Base-by-base conservation (phyloP, 2,888 invertebrate species). In the Coelinius sp. region DNA sequence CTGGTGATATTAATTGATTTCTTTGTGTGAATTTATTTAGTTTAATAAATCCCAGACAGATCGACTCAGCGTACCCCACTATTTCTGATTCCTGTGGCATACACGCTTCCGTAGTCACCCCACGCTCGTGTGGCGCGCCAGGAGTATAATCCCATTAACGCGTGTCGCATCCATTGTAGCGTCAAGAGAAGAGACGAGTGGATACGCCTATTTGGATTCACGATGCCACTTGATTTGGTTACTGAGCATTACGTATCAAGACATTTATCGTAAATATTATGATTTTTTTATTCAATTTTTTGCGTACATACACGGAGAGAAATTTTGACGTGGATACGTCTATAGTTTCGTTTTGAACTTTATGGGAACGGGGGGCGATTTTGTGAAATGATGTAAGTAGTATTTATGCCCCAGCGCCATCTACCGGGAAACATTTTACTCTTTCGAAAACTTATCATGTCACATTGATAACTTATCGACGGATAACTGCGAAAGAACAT, bases 91-190 rank as follows among this genome's bases (percentile, higher is more conserved):
- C 24, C 64, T 56, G 64, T 71, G 41, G 62, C 56, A 49, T 24
- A 41, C 63, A 71, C 71, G 66, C 68, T 71, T 63, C 52, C 25
- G 68, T 70, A 49, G 68, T 67, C 72, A 73, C 68, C 68, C 71
- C 66, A 66, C 46, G 66, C 66, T 66, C 59, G 41, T 53, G 65
- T 35, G 35, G 27, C 14, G 35, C 35, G 27, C 52, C 52, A 68
- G 46, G 46, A 59, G 65, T 75, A 77, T 84, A 83, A 84, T 84
- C 84, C 82, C 80, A 82, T 84, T 83, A 84, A 81, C 83, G 80
- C 82, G 81, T 83, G 82, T 81, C 82, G 79, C 75, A 59, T 76
- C 74, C 75, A 77, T 78, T 79, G 79, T 81, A 80, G 77, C 80
- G 77, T 77, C 77, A 77, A 73, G 77, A 78, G 69, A 76, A 78